Conservation (phyloP, 2,888 invertebrate species). For the Toxonevra muliebris region DNA sequence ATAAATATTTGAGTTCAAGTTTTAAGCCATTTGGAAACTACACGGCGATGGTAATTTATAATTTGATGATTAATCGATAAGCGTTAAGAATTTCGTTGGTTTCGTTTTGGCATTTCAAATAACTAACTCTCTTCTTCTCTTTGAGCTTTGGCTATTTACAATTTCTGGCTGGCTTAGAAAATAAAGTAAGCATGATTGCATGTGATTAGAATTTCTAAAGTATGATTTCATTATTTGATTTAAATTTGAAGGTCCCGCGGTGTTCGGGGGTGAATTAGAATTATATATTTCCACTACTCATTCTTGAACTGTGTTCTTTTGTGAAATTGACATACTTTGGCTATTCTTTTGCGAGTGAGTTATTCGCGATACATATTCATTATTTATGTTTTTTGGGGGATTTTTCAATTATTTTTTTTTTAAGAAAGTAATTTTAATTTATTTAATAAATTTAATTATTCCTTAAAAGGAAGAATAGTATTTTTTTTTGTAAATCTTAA, state of each 20-base stretch:
- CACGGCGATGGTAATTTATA: slow-evolving; percentile 21
- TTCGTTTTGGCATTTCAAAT: slow-evolving; percentile 6
- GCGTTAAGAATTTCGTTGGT: slow-evolving; percentile 8
- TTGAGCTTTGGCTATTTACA: neutral
- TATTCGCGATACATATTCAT: no score
- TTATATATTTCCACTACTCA: neutral
- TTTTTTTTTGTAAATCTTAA: no score
- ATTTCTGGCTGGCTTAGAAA: neutral
- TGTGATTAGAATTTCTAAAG: slow-evolving; percentile 15
- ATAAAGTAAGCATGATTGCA: slow-evolving; percentile 3
- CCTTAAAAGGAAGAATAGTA: neutral
- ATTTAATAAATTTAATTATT: no score
- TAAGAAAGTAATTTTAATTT: no score
- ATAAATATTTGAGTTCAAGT: neutral
- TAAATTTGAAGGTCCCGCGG: neutral
- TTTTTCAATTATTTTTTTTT: no score
- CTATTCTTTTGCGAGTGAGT: no score
- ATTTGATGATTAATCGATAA: slow-evolving; percentile 33
- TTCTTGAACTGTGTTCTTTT: no score
- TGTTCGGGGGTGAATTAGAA: neutral
- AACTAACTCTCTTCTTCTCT: neutral
- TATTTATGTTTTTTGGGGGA: no score
- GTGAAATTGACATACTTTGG: no score
- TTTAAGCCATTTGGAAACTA: neutral
- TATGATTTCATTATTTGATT: slow-evolving; percentile 19